Conservation (phyloP, 2,797 vertebrate species). For the Lacerta agilis region DNA sequence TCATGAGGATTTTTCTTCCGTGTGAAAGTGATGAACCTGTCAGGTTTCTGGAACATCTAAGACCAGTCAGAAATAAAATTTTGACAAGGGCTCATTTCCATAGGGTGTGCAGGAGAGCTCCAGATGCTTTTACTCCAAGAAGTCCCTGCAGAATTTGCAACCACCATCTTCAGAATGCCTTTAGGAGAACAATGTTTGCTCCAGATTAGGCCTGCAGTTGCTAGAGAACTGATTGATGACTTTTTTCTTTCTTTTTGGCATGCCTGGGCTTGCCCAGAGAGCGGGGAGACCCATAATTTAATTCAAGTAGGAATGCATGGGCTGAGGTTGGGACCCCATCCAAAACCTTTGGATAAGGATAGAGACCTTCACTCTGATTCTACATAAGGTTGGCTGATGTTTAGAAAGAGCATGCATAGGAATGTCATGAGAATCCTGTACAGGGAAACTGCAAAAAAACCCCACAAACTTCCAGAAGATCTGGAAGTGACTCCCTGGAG, state of each 20-base stretch:
- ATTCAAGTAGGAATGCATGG: slow-evolving; percentile 78
- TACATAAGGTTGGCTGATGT: not conserved
- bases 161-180: slow-evolving; percentile 6
- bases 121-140: not conserved
- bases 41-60: not conserved
- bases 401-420: not conserved
- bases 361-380: not conserved
- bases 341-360: slow-evolving; percentile 33
- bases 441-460: too few relatives aligned
- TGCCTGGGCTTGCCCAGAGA: slow-evolving; percentile 80
- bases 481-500: too few relatives aligned
- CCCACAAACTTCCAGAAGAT: too few relatives aligned
- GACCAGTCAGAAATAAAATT: not conserved
- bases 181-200: slow-evolving; percentile 57
- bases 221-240: slow-evolving; percentile 77
- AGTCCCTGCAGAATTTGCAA: slow-evolving; percentile 18
- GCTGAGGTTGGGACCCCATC: slow-evolving; percentile 55
- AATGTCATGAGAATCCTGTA: too few relatives aligned
- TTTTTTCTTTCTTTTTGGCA: slow-evolving; percentile 61
- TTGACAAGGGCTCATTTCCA: not conserved
- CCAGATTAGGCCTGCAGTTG: slow-evolving; percentile 72
- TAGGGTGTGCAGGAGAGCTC: rapidly evolving
- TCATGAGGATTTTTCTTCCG: slow-evolving; percentile 38
- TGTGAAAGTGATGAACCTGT: not conserved
- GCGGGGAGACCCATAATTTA: slow-evolving; percentile 75